Evolutionary conservation across 2,888 invertebrate genomes (phyloP), one percentile per base, ranked within the genome.

Genomic region (Spisula solida): DNA sequence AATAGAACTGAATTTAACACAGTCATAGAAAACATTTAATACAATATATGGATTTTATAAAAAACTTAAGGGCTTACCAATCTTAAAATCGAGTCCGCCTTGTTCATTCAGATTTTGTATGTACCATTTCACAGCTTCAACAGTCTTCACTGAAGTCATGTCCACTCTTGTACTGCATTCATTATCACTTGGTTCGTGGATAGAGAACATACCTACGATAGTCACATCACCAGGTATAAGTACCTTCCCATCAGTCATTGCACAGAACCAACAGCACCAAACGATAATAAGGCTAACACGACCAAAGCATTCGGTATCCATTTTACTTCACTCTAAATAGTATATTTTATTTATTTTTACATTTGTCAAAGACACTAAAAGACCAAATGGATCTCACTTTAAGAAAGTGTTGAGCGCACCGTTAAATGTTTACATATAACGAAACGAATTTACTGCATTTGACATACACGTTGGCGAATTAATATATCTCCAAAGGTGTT

Each of bases 91-190:
- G 1, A 82, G 41, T 4, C n/a, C 34, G 1, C 47, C 82, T 4
- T 60, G 25, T 20, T 8, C 48, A 47, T 82, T 82, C n/a, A 82
- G 47, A 34, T 70, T n/a, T 18, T 70, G 34, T 12, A 82, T 66
- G n/a, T 82, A 82, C 82, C 82, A 82, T 70, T 82, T 70, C 14
- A 70, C 82, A 1, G 82, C 82, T 70, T 70, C 82, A 4, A 70
- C 48, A 1, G 82, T 47, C 82, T 70, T 82, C 47, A 82, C 82
- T 1, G 82, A 82, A 48, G 12, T 70, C 0, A 70, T 47, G 2
- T 70, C 47, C 5, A 70, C 70, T 2, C n/a, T 25, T 5, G 25
- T 14, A 47, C 70, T 29, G n/a, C 82, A 82, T n/a, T n/a, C 29
- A 8, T 25, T 16, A 25, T 47, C 70, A 48, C 25, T 48, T 1